Base-by-base conservation (phyloP, 2,113 vertebrate species). In the Brachirus orientalis region DNA sequence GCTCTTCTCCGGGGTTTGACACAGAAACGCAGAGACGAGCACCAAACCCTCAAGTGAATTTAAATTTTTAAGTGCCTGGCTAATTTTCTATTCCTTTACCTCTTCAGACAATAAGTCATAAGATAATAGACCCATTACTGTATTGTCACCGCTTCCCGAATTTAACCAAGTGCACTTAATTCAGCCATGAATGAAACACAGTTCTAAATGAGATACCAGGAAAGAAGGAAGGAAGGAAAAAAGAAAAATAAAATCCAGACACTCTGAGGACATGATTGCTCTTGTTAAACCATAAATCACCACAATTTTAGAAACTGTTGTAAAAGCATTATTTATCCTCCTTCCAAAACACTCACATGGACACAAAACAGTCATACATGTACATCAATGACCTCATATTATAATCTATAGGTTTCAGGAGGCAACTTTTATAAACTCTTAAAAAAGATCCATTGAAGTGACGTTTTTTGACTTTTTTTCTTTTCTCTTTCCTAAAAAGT, bases 401-500 rank as follows among this genome's bases (percentile, higher is more conserved):
- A n/a, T n/a, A n/a, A n/a, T n/a, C n/a, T n/a, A n/a, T n/a, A n/a
- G n/a, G n/a, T n/a, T n/a, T n/a, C n/a, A n/a, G n/a, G n/a, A n/a
- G n/a, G n/a, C n/a, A n/a, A n/a, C n/a, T n/a, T n/a, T n/a, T n/a
- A n/a, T n/a, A n/a, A n/a, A n/a, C n/a, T n/a, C n/a, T n/a, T n/a
- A n/a, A n/a, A n/a, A n/a, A n/a, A n/a, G n/a, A n/a, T n/a, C n/a
- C n/a, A n/a, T n/a, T n/a, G n/a, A n/a, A n/a, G n/a, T n/a, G n/a
- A n/a, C n/a, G n/a, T n/a, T n/a, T n/a, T n/a, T 28, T 1, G 12
- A 12, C 4, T 22, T 14, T 12, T 16, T 19, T 40, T 19, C 20
- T 35, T 13, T 19, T 14, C 14, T 13, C 2, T 41, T 36, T 35
- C 12, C n/a, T 40, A 20, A 22, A 22, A 92, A 99, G 98, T 99